These are phyloP conservation scores for Saccostrea glomerata DNA, from an alignment of 1,140 invertebrate genomes.

Conservation along the genomic window DNA sequence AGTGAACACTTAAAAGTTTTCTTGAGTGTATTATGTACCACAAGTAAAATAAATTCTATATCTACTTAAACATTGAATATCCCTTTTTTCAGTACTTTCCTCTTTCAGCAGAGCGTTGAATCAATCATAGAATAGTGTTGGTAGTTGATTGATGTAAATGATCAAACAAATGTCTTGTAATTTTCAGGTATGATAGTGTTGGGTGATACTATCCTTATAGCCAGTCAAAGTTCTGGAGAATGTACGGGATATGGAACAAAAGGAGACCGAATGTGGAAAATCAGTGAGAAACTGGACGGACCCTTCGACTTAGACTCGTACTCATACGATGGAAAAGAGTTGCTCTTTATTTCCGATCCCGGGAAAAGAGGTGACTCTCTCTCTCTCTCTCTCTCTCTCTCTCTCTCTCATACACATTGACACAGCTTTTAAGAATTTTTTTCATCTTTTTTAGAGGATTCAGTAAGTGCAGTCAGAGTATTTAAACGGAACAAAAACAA, in stretches of 20 bases:
- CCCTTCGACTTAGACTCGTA: not conserved
- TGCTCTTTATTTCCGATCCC: not conserved
- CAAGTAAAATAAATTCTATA: too few species aligned
- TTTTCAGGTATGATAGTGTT: not conserved
- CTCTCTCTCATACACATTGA: too few species aligned
- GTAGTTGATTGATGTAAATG: too few species aligned
- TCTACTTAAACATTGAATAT: too few species aligned
- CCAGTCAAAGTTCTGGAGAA: not conserved
- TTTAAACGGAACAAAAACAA: not conserved
- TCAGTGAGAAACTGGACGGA: not conserved
- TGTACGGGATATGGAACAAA: not conserved
- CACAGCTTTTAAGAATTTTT: too few species aligned
- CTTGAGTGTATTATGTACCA: too few species aligned
- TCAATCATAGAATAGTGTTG: too few species aligned
- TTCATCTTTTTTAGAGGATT: not conserved
- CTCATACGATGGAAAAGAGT: not conserved
- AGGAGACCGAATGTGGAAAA: not conserved
- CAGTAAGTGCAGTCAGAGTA: not conserved
- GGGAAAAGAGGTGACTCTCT: not conserved
- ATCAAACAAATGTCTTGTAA: not conserved
- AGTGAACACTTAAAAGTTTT: too few species aligned
- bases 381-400: too few species aligned
- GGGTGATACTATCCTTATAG: not conserved
- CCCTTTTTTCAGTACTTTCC: too few species aligned
- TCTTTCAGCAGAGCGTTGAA: too few species aligned